Percentiles rank a stretch among this genome's conserved stretches.
These are phyloP conservation scores for Epirrhoe tristata DNA, from an alignment of 2,888 invertebrate genomes.

Conservation along the genomic window DNA sequence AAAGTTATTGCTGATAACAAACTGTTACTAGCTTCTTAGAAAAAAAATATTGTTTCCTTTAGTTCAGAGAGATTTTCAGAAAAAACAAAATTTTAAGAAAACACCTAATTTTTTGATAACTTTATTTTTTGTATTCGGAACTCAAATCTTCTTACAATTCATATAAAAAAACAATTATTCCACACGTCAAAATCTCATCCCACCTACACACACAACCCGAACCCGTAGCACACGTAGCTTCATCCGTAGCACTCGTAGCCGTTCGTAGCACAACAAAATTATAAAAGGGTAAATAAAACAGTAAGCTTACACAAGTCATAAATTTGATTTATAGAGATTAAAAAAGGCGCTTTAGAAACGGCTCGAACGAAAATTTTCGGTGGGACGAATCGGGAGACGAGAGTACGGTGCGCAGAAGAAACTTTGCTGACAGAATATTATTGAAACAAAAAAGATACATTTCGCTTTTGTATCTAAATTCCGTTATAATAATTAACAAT, in stretches of 20 bases:
- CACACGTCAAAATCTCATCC: not conserved
- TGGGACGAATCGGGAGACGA: constrained; percentile 83
- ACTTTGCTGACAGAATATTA: constrained; percentile 6
- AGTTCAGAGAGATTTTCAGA: no score
- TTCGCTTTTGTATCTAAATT: no score
- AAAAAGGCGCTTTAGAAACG: constrained; percentile 85
- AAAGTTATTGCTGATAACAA: no score
- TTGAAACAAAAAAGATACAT: not conserved
- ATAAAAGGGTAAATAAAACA: constrained; percentile 86
- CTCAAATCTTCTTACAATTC: not conserved
- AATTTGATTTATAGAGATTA: constrained; percentile 86
- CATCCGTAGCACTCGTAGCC: constrained; percentile 4
- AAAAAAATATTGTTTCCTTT: no score
- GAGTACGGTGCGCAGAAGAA: constrained; percentile 64
- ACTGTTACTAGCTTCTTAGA: no score
- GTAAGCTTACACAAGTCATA: constrained; percentile 86
- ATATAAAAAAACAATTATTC: not conserved
- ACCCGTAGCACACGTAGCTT: constrained; percentile 41
- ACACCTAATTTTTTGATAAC: no score
- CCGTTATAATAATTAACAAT: no score
- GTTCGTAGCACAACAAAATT: constrained; percentile 72
- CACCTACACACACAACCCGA: constrained; percentile 1
- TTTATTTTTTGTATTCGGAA: not conserved
- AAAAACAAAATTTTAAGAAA: no score
- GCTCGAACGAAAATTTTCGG: constrained; percentile 85